Evolutionary conservation across 2,797 vertebrate genomes (phyloP), one percentile per base, ranked within the genome.

Genomic region (Yasuhikotakia modesta): DNA sequence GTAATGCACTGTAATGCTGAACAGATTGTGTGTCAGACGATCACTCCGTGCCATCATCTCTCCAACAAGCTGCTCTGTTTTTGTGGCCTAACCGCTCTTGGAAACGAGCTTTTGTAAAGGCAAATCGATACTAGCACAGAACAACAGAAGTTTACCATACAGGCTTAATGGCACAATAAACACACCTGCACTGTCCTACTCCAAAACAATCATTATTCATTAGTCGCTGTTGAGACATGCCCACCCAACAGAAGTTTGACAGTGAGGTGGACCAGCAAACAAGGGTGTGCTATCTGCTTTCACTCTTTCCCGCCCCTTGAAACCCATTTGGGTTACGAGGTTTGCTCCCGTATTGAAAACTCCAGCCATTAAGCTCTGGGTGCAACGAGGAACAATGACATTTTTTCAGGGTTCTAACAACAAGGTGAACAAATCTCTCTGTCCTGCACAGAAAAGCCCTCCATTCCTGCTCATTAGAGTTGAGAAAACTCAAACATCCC

Each of bases 261-360:
- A 68, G 55, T 58, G 70, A 55, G 78, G 55, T 71, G 69, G 81
- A 75, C 72, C 60, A 30, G 74, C 81, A 84, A 85, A 84, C 67
- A 75, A 75, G 22, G 32, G 71, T 73, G 57, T 52, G 79, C 43
- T 63, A n/a, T 68, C 53, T 70, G 21, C 45, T n/a, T 45, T 79
- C 45, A 19, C 58, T 70, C 63, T 72, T 65, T 79, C 73, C 67
- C 48, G 4, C 57, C 45, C 46, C 71, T 79, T 58, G 53, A 82
- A 84, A 78, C 78, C 78, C 10, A 78, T 81, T 87, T 79, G 78
- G n/a, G 17, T 58, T 19, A 66, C 64, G 78, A 84, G 72, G 81
- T 86, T 86, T 87, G 72, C 70, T 52, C 73, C 46, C 7, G 68
- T 79, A 85, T 85, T 85, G 79, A 83, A 86, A 77, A 70, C 48